These are phyloP conservation scores for Chironomus tentans DNA, from an alignment of 2,888 invertebrate genomes.

Conservation along the genomic window DNA sequence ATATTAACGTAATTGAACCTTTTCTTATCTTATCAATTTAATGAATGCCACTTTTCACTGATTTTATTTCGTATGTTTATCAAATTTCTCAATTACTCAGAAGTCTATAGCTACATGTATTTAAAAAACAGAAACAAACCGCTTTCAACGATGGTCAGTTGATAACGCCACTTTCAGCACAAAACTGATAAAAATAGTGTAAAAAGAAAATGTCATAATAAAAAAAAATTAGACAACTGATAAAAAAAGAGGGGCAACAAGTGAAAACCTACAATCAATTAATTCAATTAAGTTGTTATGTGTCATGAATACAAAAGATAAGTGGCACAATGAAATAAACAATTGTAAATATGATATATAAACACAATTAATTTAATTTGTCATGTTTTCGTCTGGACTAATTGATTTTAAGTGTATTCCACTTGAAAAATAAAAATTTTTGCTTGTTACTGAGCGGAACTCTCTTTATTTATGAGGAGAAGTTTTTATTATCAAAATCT, in stretches of 20 bases:
- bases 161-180: no score
- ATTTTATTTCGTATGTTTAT: not conserved
- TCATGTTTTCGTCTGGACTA: no score
- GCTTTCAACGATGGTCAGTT: no score
- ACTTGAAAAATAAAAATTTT: no score
- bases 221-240: not conserved
- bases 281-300: conserved; percentile 1
- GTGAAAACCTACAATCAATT: not conserved
- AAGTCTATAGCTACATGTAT: no score
- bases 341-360: not conserved
- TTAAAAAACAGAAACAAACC: no score
- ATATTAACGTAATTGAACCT: not conserved
- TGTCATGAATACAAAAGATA: not conserved
- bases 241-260: not conserved
- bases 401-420: no score
- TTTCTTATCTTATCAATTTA: not conserved
- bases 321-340: not conserved
- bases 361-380: no score
- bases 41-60: not conserved
- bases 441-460: no score
- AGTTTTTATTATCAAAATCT: no score
- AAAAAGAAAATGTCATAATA: not conserved
- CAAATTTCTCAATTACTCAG: not conserved
- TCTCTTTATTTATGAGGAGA: no score
- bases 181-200: not conserved